Evolutionary conservation across 2,113 vertebrate species (phyloP), one percentile per base, ranked within the genome.

Genomic region (Petrocephalus zakoni): DNA sequence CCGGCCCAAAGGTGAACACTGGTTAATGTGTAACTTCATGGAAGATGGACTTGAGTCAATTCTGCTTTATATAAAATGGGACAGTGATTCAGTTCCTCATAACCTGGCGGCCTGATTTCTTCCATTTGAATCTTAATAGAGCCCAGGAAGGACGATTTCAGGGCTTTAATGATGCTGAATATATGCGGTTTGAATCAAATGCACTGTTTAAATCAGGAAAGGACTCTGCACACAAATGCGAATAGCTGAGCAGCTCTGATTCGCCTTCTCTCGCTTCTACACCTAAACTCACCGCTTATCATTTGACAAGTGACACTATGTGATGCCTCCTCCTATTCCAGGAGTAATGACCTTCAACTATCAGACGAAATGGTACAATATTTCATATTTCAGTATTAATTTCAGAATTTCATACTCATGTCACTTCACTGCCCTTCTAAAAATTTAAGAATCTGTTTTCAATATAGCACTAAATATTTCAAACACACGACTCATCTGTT

Each of bases 401-500:
- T 29, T 68, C 10, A 68, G 11, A 68, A 68, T 68, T 64, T 64
- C n/a, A 68, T 13, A 25, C 11, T 75, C 5, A 42, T 75, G 15
- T 75, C 68, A 37, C 68, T 7, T 75, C 34, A 75, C 10, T 75
- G 34, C 34, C 68, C 4, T 42, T 75, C 29, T 13, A 75, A 75
- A 75, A 37, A 19, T 82, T 49, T 19, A 2, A 83, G 49, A 49
- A 49, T n/a, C 42, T 83, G 8, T 49, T 83, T 78, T 78, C 37
- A 78, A 78, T 78, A 78, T 78, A 19, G 6, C 72, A 42, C 72
- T 49, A 83, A 83, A 83, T 83, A 83, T 83, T n/a, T 49, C 46
- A 83, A 49, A 49, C 8, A 22, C 19, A 8, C 46, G 22, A 4
- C 17, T 42, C 37, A 22, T 83, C 46, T 82, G 1, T 82, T 83